These are phyloP conservation scores for Drosophila pseudotakahashii DNA, from an alignment of 2,888 invertebrate genomes.

Conservation along the genomic window DNA sequence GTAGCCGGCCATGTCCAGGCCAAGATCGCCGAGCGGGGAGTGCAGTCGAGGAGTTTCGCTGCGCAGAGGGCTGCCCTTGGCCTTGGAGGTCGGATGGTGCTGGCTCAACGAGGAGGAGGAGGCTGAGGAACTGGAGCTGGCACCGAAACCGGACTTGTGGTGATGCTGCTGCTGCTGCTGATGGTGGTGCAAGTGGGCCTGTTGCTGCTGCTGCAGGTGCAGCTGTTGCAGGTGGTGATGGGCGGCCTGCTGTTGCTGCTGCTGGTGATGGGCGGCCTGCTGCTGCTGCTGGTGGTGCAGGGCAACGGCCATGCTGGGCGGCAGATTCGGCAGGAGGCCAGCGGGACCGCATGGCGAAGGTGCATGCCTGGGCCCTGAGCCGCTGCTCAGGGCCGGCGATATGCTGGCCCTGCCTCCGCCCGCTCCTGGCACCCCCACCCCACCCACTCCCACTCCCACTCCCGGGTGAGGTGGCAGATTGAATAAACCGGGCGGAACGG, in stretches of 20 bases:
- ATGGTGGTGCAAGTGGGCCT: conserved; percentile 41
- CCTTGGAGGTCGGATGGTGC: conserved; percentile 44
- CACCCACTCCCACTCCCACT: conserved; percentile 21
- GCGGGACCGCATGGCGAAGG: conserved; percentile 80
- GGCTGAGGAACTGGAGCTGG: conserved; percentile 68
- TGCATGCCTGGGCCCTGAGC: conserved; percentile 81
- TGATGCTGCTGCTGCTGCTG: conserved; percentile 49
- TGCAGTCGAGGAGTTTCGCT: conserved; percentile 87
- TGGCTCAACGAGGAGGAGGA: conserved; percentile 41
- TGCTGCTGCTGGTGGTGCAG: conserved; percentile 79
- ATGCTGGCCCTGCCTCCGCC: conserved; percentile 83
- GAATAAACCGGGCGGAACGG: conserved; percentile 84
- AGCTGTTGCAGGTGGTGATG: conserved; percentile 54
- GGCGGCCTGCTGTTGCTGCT: conserved; percentile 40
- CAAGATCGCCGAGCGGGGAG: conserved; percentile 87
- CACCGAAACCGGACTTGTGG: conserved; percentile 75
- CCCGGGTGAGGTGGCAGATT: conserved; percentile 81
- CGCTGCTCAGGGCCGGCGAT: conserved; percentile 82
- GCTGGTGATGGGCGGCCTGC: conserved; percentile 33
- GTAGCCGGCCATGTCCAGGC: conserved; percentile 86
- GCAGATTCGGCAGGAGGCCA: conserved; percentile 77
- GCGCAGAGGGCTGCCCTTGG: conserved; percentile 84
- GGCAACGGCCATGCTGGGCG: conserved; percentile 81
- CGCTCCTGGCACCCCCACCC: conserved; percentile 38
- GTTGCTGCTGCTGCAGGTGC: conserved; percentile 59